Percentiles rank a stretch among this genome's conserved stretches.
Evolutionary conservation across 2,888 invertebrate genomes (phyloP).

Genomic region (Carcina quercana): DNA sequence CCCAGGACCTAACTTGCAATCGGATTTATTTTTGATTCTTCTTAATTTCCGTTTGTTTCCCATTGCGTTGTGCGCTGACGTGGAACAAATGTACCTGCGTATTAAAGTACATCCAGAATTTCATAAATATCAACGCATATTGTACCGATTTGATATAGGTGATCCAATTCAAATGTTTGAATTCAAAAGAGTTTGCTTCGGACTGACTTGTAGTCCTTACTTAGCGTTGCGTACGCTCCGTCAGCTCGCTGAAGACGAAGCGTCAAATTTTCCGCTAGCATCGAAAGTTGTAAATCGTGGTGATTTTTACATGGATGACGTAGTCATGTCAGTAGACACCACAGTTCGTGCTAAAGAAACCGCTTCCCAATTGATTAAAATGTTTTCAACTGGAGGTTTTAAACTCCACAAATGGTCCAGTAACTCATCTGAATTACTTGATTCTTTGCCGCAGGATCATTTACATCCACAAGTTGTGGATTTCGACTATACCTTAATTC

Average conservation of each 20-base stretch:
- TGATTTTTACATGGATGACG: not conserved
- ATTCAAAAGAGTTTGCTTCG: constrained; percentile 9
- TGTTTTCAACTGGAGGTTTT: not conserved
- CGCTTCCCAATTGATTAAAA: not conserved
- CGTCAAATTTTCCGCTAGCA: not conserved
- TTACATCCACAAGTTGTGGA: not conserved
- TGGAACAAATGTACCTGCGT: constrained; percentile 1
- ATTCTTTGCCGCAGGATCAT: not conserved
- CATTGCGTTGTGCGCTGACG: constrained; percentile 1
- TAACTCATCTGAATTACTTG: not conserved
- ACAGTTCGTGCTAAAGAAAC: not conserved
- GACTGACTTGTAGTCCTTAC: constrained; percentile 10
- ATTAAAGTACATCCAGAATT: not conserved
- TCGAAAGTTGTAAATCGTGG: not conserved
- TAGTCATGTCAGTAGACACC: not conserved
- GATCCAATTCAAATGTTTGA: constrained; percentile 5
- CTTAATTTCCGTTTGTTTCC: constrained; percentile 1
- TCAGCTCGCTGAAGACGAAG: not conserved
- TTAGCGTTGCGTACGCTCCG: constrained; percentile 11
- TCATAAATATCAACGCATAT: not conserved
- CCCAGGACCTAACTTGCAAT: constrained; percentile 2
- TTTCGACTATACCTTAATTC: not conserved
- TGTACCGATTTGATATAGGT: not conserved
- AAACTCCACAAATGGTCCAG: not conserved
- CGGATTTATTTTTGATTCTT: constrained; percentile 1